Percentiles rank a stretch among this genome's conserved stretches.
Conservation (phyloP, 2,888 invertebrate genomes). For the Autographa gamma region DNA sequence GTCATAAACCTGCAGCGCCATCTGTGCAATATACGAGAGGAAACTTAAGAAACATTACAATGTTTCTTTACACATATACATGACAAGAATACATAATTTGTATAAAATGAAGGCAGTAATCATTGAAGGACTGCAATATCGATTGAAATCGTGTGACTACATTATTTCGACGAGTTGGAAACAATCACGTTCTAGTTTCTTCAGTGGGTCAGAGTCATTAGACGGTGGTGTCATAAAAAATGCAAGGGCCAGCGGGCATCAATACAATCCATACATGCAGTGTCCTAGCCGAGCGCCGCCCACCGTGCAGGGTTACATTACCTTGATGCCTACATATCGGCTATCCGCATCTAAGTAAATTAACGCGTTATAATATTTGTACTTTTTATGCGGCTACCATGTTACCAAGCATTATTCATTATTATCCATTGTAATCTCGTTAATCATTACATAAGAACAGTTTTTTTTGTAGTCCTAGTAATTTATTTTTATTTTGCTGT, state of each 20-base stretch:
- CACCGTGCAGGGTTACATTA: background rate
- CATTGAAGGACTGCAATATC: background rate
- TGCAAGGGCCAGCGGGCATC: background rate
- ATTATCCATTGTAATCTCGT: no score
- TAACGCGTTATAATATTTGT: background rate
- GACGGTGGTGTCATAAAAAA: background rate
- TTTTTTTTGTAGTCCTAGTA: no score
- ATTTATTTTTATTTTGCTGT: no score
- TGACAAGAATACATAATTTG: background rate
- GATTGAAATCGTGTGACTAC: background rate
- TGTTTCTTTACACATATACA: no score
- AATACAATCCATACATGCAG: background rate
- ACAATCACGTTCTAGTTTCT: background rate
- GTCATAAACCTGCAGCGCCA: no score
- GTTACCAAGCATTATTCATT: no score
- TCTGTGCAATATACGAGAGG: no score
- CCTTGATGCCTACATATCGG: background rate
- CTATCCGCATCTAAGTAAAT: background rate
- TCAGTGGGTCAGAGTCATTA: conserved; percentile 6
- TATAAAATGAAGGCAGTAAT: background rate
- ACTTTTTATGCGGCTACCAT: background rate
- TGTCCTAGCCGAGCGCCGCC: background rate
- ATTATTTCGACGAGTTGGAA: background rate
- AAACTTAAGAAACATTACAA: no score
- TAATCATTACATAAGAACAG: no score